Percentiles rank a stretch among this genome's conserved stretches.
phyloP scores from a whole-genome alignment of 1,140 invertebrate species.

The Cydia splendana region DNA sequence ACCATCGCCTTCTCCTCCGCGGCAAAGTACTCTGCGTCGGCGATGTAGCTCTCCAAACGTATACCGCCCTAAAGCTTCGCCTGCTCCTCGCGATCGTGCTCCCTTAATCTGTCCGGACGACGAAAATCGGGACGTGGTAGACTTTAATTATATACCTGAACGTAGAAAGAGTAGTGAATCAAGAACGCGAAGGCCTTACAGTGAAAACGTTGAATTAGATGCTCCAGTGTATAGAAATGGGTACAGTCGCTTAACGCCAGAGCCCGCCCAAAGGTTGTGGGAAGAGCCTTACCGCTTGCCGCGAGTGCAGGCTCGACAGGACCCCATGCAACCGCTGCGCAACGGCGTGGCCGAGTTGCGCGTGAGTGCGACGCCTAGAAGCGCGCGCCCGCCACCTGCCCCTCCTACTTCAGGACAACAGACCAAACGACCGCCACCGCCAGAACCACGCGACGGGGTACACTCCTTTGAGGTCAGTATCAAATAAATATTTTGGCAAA shows the following conservation, averaged over 20 bases:
- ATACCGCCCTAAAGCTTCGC: conserved; percentile 63
- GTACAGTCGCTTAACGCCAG: conserved; percentile 58
- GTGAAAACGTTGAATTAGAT: conserved; percentile 73
- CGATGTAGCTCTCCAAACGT: conserved; percentile 77
- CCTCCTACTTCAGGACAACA: conserved; percentile 55
- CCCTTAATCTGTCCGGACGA: conserved; percentile 64
- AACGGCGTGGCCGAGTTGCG: conserved; percentile 67
- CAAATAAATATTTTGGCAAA: background rate
- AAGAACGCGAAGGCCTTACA: conserved; percentile 70
- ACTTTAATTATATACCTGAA: conserved; percentile 62
- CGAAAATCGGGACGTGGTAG: conserved; percentile 68
- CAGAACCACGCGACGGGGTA: conserved; percentile 69
- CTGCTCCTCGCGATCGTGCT: conserved; percentile 51
- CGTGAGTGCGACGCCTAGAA: conserved; percentile 65
- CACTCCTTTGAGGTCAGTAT: conserved; percentile 73
- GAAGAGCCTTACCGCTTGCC: conserved; percentile 71
- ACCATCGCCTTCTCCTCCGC: conserved; percentile 62
- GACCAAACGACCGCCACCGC: conserved; percentile 64
- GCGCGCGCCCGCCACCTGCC: conserved; percentile 59
- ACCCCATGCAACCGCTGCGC: conserved; percentile 64
- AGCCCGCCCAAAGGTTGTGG: conserved; percentile 61
- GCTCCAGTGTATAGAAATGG: conserved; percentile 63
- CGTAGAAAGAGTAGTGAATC: conserved; percentile 59
- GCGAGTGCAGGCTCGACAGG: conserved; percentile 64
- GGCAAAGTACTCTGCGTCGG: conserved; percentile 63